These are phyloP conservation scores for Chloroclystis v-ata DNA, from an alignment of 2,888 invertebrate species.

Conservation along the genomic window DNA sequence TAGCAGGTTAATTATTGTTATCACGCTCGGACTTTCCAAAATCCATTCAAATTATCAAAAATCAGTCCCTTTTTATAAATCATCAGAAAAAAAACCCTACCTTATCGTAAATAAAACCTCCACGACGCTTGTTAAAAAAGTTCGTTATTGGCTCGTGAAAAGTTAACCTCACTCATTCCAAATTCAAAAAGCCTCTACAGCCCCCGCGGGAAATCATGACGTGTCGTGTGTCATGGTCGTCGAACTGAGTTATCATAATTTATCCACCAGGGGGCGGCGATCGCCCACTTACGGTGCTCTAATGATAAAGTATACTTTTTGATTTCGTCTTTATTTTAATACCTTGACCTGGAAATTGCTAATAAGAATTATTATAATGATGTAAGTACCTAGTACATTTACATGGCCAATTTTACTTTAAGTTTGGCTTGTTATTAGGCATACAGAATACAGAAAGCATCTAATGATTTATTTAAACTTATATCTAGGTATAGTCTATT, in stretches of 20 bases:
- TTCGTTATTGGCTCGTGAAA: neutral
- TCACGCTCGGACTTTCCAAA: no score
- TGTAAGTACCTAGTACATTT: no score
- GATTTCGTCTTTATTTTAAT: neutral
- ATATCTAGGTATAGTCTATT: no score
- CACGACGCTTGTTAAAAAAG: no score
- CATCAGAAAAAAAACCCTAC: neutral
- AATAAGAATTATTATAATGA: no score
- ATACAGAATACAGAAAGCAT: no score
- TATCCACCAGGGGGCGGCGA: slow-evolving; percentile 7
- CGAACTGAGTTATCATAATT: slow-evolving; percentile 9
- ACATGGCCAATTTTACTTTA: no score
- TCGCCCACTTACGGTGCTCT: neutral
- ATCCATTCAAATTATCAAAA: no score
- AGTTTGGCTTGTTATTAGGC: no score
- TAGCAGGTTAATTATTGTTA: no score
- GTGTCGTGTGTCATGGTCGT: neutral
- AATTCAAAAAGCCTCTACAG: neutral
- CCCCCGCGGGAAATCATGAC: slow-evolving; percentile 12
- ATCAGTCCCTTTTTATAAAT: neutral
- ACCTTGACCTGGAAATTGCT: no score
- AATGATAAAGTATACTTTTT: neutral
- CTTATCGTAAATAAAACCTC: neutral
- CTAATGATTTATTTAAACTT: no score
- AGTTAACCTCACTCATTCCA: neutral